Evolutionary conservation across 2,113 vertebrate genomes (phyloP).

Genomic region (Esox niger): DNA sequence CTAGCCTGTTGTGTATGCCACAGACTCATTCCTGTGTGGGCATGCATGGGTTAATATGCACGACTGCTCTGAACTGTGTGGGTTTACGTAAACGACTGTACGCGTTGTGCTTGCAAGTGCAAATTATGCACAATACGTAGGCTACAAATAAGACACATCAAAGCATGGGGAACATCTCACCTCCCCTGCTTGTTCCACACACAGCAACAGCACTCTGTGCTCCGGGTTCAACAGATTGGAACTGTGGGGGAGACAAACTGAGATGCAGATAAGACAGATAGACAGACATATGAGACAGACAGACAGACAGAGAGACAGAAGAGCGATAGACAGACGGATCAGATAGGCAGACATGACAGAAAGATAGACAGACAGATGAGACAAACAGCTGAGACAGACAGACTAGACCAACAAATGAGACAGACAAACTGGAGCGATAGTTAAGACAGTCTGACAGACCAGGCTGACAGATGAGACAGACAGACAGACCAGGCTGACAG

Average conservation of each 20-base stretch:
- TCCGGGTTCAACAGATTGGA: background rate
- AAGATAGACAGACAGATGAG: no score
- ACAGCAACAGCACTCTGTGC: slow-evolving; percentile 18
- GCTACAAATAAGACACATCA: slow-evolving; percentile 24
- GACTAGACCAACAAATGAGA: no score
- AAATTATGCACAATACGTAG: background rate
- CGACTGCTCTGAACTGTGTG: slow-evolving; percentile 30
- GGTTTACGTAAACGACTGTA: slow-evolving; percentile 59
- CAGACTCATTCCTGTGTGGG: slow-evolving; percentile 62
- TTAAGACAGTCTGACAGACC: no score
- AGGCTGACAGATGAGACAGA: no score
- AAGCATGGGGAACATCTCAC: slow-evolving; percentile 43
- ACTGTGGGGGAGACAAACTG: slow-evolving; percentile 37
- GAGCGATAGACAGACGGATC: no score
- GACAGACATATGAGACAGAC: no score
- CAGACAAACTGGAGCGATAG: no score
- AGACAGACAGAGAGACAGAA: no score
- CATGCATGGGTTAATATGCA: slow-evolving; percentile 66
- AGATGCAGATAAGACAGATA: no score
- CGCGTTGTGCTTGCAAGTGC: slow-evolving; percentile 25
- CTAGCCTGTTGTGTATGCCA: slow-evolving; percentile 12
- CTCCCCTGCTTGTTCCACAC: slow-evolving; percentile 74
- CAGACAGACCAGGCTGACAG: no score
- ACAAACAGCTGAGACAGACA: no score
- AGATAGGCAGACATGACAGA: no score